Percentiles rank a stretch among this genome's conserved stretches.
Evolutionary conservation across 2,888 invertebrate genomes (phyloP).

Genomic region (Chymomyza fuscimana): DNA sequence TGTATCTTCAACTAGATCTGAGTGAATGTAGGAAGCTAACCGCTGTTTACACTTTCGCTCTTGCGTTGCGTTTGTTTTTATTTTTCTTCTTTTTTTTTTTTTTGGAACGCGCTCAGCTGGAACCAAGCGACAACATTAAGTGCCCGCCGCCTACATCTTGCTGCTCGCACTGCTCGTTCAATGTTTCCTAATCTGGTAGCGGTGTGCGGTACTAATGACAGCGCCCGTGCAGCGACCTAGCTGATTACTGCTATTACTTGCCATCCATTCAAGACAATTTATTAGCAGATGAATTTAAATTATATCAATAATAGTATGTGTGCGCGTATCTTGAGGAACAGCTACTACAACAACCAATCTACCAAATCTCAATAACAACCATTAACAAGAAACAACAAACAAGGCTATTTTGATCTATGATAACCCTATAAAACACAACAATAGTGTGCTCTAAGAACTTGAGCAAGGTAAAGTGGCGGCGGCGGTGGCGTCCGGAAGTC

Average conservation of each 20-base stretch:
- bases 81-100: neutral
- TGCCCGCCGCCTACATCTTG: slow-evolving; percentile 4
- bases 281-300: slow-evolving; percentile 58
- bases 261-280: slow-evolving; percentile 51
- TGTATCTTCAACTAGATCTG: neutral
- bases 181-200: slow-evolving; percentile 1
- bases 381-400: neutral
- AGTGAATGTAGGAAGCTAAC: neutral
- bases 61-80: slow-evolving; percentile 39
- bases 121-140: slow-evolving; percentile 56
- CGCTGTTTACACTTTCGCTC: slow-evolving; percentile 55
- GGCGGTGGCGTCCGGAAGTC: neutral
- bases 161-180: neutral
- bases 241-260: neutral
- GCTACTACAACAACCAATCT: neutral
- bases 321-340: too few species aligned
- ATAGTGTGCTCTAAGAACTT: slow-evolving; percentile 18
- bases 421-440: slow-evolving; percentile 17
- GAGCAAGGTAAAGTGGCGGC: slow-evolving; percentile 48
- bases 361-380: slow-evolving; percentile 8
- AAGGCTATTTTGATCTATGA: slow-evolving; percentile 13
- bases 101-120: slow-evolving; percentile 44
- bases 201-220: slow-evolving; percentile 61
- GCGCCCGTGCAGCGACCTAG: neutral
- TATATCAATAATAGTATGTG: slow-evolving; percentile 49